Conservation (phyloP, 2,797 vertebrate species). For the Malacoraja senta region DNA sequence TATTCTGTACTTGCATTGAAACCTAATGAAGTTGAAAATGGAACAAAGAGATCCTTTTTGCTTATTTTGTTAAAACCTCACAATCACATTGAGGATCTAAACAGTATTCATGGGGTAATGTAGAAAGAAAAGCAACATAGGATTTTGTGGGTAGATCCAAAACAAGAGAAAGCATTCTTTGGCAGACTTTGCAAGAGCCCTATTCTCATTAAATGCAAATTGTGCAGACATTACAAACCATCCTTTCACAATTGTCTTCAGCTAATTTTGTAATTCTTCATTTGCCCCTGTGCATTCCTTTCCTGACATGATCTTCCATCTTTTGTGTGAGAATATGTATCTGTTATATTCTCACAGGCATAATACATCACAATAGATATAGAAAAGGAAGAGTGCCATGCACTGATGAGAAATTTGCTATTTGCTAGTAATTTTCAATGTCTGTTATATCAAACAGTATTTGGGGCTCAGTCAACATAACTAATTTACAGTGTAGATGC, state of each 20-base stretch:
- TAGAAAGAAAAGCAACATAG: slow-evolving; percentile 11
- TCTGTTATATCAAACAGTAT: not conserved
- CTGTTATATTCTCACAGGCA: not conserved
- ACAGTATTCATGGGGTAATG: slow-evolving; percentile 24
- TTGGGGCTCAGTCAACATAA: not conserved
- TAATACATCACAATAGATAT: not conserved
- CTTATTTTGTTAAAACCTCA: slow-evolving; percentile 47
- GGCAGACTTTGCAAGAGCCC: not conserved
- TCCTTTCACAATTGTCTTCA: not conserved
- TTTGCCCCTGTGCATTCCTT: not conserved
- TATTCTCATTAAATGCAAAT: not conserved
- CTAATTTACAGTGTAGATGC: not conserved
- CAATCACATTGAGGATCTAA: slow-evolving; percentile 20
- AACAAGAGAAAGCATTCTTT: not conserved
- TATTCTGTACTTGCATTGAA: slow-evolving; percentile 63
- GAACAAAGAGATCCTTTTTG: slow-evolving; percentile 53
- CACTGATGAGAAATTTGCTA: not conserved
- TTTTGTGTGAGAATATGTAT: not conserved
- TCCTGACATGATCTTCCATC: not conserved
- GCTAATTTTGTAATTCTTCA: not conserved
- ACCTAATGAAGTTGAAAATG: slow-evolving; percentile 64
- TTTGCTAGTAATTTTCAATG: not conserved
- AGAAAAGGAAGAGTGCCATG: not conserved
- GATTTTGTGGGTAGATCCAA: not conserved
- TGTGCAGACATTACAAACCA: not conserved